Base-by-base conservation (phyloP, 2,113 vertebrate genomes). In the Bucco capensis region DNA sequence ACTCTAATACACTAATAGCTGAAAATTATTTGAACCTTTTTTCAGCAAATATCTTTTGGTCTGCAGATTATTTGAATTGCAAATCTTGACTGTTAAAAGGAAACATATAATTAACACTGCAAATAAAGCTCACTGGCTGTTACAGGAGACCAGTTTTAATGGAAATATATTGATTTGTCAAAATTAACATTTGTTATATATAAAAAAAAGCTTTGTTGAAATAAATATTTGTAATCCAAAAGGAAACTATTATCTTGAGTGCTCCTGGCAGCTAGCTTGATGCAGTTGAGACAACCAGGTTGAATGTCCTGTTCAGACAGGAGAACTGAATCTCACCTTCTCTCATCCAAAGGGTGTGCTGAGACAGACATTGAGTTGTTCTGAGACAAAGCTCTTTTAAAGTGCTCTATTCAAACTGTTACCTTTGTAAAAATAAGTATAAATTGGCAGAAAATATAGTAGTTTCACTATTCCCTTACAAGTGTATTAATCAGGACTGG, bases 1-100 rank as follows among this genome's bases (percentile, higher is more conserved):
- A 31, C 64, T 91, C 64, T 92, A 91, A 88, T 77, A 80, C 54
- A 44, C 51, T 91, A 95, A 94, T 83, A 46, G 58, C 31, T 89
- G 85, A 51, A 79, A 86, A 95, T 92, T 76, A 92, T 91, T 94
- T 91, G 25, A 91, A 79, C 33, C 12, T 61, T 84, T 83, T 91
- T 83, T 61, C 40, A 73, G 84, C 54, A 92, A 92, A 87, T 92
- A 85, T 72, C 74, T 91, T 89, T 92, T 91, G 90, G 75, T 88
- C 94, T 83, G 47, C 28, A 67, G 67, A 54, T 83, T 74, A 80
- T 91, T 94, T 90, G 90, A 91, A 72, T 89, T 88, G 76, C 83
- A 94, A 88, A 95, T 94, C n/a, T 38, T 1, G 6, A 83, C 64
- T 71, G 56, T 91, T 91, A 82, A 81, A 91, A 87, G 53, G 44